Conservation (phyloP, 1,140 invertebrate species). For the Charaxes varanes region DNA sequence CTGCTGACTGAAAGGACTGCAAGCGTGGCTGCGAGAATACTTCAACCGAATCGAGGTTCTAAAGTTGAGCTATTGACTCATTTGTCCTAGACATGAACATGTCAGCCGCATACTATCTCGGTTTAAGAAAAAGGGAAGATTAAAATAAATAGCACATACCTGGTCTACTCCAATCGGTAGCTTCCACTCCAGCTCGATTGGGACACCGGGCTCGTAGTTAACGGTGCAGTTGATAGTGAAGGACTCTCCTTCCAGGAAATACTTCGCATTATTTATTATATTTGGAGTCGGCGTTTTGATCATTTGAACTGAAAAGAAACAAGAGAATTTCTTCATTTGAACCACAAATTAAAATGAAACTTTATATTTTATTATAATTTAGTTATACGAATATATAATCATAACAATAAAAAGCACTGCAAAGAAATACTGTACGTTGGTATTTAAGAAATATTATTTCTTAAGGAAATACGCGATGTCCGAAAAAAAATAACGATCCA, state of each 20-base stretch:
- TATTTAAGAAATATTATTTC: constrained; percentile 1
- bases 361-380: constrained; percentile 4
- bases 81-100: no score
- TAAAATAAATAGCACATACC: no score
- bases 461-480: no score
- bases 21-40: no score
- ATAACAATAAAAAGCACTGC: background rate
- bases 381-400: background rate
- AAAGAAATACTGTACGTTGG: constrained; percentile 17
- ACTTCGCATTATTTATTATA: constrained; percentile 16
- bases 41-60: no score
- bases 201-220: constrained; percentile 27
- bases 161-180: no score
- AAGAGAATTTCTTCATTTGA: background rate
- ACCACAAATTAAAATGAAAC: constrained; percentile 5
- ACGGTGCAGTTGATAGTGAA: constrained; percentile 51
- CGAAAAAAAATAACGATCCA: no score
- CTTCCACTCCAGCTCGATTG: constrained; percentile 37
- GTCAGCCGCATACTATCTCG: no score
- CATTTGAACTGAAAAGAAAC: constrained; percentile 25
- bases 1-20: no score
- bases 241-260: constrained; percentile 46
- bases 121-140: no score
- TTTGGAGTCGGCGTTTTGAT: constrained; percentile 29
- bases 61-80: no score